Percentiles rank a stretch among this genome's conserved stretches.
Evolutionary conservation across 2,113 vertebrate species (phyloP).

Genomic region (Urocitellus parryii): DNA sequence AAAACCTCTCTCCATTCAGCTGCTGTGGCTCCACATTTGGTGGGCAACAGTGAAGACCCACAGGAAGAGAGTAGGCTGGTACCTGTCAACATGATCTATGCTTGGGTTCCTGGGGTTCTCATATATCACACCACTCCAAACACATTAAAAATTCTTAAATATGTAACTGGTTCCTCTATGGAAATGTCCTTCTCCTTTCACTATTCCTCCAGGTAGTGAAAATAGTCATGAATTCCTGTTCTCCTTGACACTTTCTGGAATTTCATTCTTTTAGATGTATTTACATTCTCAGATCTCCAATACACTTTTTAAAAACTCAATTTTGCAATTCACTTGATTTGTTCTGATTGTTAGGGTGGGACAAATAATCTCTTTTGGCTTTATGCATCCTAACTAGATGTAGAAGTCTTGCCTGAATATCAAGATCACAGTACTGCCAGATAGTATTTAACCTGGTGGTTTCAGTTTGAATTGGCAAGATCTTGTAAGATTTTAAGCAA

Average conservation of each 20-base stretch:
- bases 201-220: not conserved
- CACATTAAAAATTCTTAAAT: not conserved
- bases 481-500: not conserved
- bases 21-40: not conserved
- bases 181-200: not conserved
- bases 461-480: not conserved
- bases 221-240: not conserved
- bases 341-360: not conserved
- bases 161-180: not conserved
- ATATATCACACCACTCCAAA: not conserved
- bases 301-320: not conserved
- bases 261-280: not conserved
- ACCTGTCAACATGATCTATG: not conserved
- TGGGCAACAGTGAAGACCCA: not conserved
- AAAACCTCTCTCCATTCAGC: not conserved
- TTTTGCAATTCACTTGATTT: not conserved
- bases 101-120: not conserved
- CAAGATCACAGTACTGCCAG: not conserved
- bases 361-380: not conserved
- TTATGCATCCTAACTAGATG: not conserved
- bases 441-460: not conserved
- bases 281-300: not conserved
- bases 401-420: conserved; percentile 1
- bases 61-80: not conserved
- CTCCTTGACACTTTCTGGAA: not conserved